These are phyloP conservation scores for Folsomia candida DNA, from an alignment of 2,888 invertebrate species.

Conservation along the genomic window DNA sequence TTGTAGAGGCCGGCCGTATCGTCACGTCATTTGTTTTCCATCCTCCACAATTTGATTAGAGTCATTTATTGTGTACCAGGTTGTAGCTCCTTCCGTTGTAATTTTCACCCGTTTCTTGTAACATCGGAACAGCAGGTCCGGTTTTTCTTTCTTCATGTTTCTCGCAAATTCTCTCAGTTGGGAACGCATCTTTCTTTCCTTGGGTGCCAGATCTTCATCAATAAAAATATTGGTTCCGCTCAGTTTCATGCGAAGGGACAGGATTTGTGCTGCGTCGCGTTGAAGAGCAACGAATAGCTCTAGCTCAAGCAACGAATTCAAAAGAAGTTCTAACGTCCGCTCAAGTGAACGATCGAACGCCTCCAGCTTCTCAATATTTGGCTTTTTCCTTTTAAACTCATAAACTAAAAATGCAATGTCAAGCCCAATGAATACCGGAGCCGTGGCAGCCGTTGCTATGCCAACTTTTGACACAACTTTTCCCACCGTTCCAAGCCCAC, in stretches of 20 bases:
- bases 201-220: conserved; percentile 15
- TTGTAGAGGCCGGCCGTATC: neutral
- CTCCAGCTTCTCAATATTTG: too few species aligned
- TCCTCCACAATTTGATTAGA: neutral
- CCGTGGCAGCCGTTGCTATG: too few species aligned
- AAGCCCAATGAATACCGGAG: too few species aligned
- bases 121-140: neutral
- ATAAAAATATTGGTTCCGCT: conserved; percentile 8
- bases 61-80: neutral
- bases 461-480: too few species aligned
- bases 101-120: neutral
- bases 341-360: too few species aligned
- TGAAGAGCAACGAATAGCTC: too few species aligned
- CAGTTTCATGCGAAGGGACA: neutral
- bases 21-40: neutral
- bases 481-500: too few species aligned
- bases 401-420: too few species aligned
- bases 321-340: too few species aligned
- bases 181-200: neutral
- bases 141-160: too few species aligned
- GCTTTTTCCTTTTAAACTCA: too few species aligned
- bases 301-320: too few species aligned
- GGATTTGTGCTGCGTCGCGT: neutral
- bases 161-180: neutral
- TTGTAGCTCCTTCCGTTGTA: neutral